Evolutionary conservation across 2,888 invertebrate species (phyloP).

Genomic region (Rotaria macrura): DNA sequence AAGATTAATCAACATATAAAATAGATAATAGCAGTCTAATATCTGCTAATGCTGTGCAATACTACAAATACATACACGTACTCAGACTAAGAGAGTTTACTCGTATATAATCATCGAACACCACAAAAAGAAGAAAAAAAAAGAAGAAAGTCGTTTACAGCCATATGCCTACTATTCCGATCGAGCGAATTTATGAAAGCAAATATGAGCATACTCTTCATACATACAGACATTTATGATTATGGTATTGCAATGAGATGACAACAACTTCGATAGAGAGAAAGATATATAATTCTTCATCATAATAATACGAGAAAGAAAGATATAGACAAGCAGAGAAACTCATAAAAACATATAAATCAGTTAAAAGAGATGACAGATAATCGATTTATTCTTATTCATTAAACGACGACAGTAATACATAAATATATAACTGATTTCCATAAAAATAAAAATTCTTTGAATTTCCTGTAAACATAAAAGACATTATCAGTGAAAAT

Average conservation of each 20-base stretch:
- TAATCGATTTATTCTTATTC: neutral
- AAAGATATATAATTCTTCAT: conserved; percentile 4
- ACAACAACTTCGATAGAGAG: conserved; percentile 8
- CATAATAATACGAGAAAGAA: conserved; percentile 6
- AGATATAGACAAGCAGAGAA: neutral
- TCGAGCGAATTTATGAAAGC: conserved; percentile 12
- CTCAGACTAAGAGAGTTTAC: neutral
- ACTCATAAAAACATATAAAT: conserved; percentile 15
- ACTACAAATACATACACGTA: neutral
- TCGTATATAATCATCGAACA: neutral
- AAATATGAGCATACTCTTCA: conserved; percentile 9
- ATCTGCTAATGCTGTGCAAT: neutral
- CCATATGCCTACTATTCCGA: conserved; percentile 4
- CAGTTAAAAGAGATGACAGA: neutral
- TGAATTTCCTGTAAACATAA: neutral
- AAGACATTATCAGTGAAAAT: too few relatives aligned
- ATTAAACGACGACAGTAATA: neutral
- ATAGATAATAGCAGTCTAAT: conserved; percentile 20
- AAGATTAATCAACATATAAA: conserved; percentile 23
- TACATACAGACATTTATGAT: neutral
- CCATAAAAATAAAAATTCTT: too few relatives aligned
- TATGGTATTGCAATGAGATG: conserved; percentile 8
- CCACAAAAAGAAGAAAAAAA: neutral
- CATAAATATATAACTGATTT: neutral
- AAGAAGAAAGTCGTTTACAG: conserved; percentile 4